Evolutionary conservation across 2,113 vertebrate species (phyloP).

Genomic region (Salvelinus fontinalis): DNA sequence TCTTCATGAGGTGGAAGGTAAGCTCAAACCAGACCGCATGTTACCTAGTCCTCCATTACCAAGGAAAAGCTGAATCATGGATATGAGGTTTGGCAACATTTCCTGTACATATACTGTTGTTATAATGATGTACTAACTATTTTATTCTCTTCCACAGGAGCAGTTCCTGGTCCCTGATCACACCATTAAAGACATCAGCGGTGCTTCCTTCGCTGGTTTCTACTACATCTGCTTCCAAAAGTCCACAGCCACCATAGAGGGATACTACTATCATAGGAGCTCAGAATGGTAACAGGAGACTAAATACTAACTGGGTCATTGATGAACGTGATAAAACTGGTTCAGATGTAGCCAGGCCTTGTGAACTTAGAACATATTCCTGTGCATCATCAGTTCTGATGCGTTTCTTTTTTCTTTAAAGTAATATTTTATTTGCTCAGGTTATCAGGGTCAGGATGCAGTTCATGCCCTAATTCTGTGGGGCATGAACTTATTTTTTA

Average conservation of each 20-base stretch:
- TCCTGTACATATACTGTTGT: background rate
- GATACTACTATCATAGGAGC: conserved; percentile 98
- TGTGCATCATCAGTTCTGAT: too few relatives aligned
- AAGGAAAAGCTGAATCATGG: background rate
- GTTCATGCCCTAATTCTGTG: background rate
- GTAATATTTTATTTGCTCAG: background rate
- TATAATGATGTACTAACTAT: background rate
- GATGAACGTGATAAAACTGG: background rate
- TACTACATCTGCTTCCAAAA: conserved; percentile 99
- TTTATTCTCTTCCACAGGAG: conserved; percentile 75
- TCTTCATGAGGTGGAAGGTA: conserved; percentile 99
- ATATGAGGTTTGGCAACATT: background rate
- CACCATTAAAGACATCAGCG: conserved; percentile 99
- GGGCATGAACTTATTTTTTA: background rate
- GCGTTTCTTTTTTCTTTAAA: background rate
- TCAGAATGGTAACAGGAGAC: conserved; percentile 88
- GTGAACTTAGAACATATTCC: too few relatives aligned
- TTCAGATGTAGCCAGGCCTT: background rate
- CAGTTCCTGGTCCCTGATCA: conserved; percentile 98
- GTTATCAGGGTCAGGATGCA: background rate
- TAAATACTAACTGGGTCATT: background rate
- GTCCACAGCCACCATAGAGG: conserved; percentile 97
- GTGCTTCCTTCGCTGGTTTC: conserved; percentile 98
- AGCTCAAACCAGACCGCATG: conserved; percentile 12
- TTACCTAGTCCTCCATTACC: background rate